Base-by-base conservation (phyloP, 2,888 invertebrate species). In the Drosophila suboccidentalis region DNA sequence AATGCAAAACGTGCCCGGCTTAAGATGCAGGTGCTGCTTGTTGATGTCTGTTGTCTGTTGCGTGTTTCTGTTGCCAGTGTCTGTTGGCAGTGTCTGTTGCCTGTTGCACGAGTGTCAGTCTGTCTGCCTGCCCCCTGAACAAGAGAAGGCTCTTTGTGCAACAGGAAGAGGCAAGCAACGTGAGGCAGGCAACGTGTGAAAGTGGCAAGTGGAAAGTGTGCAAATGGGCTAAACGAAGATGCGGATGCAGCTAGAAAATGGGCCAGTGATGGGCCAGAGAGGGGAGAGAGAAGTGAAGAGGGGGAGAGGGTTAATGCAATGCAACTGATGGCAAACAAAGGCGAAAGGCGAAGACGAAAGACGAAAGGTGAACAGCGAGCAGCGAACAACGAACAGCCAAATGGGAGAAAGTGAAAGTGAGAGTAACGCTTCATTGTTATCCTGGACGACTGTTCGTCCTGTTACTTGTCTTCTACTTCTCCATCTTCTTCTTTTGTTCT, bases 401-500 rank as follows among this genome's bases (percentile, higher is more conserved):
- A 41, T 22, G 38, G 13, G n/a, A 49, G 58, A 29, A 58, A 44
- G 58, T 38, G 38, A 39, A n/a, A 44, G 50, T 55, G 63, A 85
- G 82, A 89, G 72, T 63, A 60, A 60, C 60, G 82, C 87, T 72
- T 71, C 80, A 87, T 86, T 89, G 88, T 89, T 85, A 78, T 78
- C 84, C 69, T 51, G 69, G 58, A 78, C 55, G 75, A 70, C 71
- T 59, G 53, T 43, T 61, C 54, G 63, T 64, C 69, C 76, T 75
- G 66, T 44, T 63, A 55, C 59, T 58, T 57, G 64, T 38, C 76
- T 54, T 15, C 41, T 59, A 8, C 29, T 29, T 8, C 26, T 26
- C 2, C 29, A 8, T 6, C 29, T 26, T 8, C 29, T 29, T 6
- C 29, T 29, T 29, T 8, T 29, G 9, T 29, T 36, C 61, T 60